Base-by-base conservation (phyloP, 2,797 vertebrate genomes). In the Takifugu rubripes region DNA sequence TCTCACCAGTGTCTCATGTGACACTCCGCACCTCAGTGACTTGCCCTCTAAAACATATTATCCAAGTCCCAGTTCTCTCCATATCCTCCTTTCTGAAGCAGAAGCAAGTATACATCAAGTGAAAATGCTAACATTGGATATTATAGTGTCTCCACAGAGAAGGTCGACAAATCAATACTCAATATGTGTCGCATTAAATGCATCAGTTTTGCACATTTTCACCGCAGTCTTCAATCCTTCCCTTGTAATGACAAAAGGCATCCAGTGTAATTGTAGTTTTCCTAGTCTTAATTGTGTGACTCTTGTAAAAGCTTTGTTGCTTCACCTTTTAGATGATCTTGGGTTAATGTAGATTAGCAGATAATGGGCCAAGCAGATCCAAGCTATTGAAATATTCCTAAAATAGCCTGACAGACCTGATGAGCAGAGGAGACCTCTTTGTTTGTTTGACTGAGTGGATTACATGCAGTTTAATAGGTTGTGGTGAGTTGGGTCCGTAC, bases 41-140 rank as follows among this genome's bases (percentile, higher is more conserved):
- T 65, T 76, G 73, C 87, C 89, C 91, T 88, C 90, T 91, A 92
- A 90, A 93, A 89, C 87, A 90, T 90, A 93, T 94, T 87, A 91
- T 92, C 92, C 92, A 86, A 88, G 68, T 87, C 87, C 71, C 84
- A 90, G 88, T 79, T 83, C 84, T 87, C 93, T 88, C 90, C 87
- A 27, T 7, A 5, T 5, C 27, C 27, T 3, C 31, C 31, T 3
- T 77, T 79, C 75, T 82, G 65, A 70, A 62, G 84, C 78, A 91
- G 89, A 92, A 92, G 86, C 88, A 78, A 92, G 92, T 92, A 94
- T 94, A 91, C 94, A 94, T 95, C 93, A 95, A 92, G 91, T 90
- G 91, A 94, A 92, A 91, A 92, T 82, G 91, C 92, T 89, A 90
- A 40, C 92, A 90, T 92, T 93, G 90, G 91, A 91, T 94, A 93